Evolutionary conservation across 1,140 invertebrate genomes (phyloP), one percentile per base, ranked within the genome.

Genomic region (Cydia amplana): DNA sequence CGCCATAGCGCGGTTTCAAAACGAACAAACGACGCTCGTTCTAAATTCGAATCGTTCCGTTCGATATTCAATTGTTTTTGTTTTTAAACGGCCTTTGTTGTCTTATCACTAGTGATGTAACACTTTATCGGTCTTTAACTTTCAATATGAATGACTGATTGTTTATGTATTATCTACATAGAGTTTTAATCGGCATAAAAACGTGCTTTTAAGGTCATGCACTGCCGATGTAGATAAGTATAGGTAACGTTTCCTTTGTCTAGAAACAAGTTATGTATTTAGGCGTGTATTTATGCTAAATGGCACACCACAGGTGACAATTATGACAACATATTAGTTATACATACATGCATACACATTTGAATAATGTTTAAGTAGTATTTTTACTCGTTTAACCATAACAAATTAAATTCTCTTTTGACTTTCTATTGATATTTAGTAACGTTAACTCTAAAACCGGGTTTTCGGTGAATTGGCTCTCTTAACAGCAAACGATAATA

Each of bases 111-210:
- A 78, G 74, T 84, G 80, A 86, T 84, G 80, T 83, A 86, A 84
- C 65, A 67, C 18, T 25, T 82, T 83, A 84, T 85, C 78, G 74
- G 64, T 74, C 63, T 74, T 76, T 72, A 75, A 73, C 65, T 65
- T 75, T 74, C 67, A 75, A 36, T 75, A 72, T 79, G 83, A 87
- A 89, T 89, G 85, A 85, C 79, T 83, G 82, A 86, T 84, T 84
- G 85, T 84, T 83, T 82, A 80, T 60, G 78, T 86, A 82, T 84
- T 80, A 75, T 46, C 43, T 81, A 75, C 20, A 18, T 77, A n/a
- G 75, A 67, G 76, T 74, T 70, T 72, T 55, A 74, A 77, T 49
- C 76, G 64, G 43, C 49, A 74, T 74, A 77, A 74, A 72, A 65
- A 43, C 28, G 32, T 32, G 28, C 32, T 70, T 70, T 18, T 70